A percentile compares a stretch with the other conserved stretches of the same genome.
phyloP scores from a whole-genome alignment of 2,888 invertebrate genomes.

The Gastrophysa polygoni region DNA sequence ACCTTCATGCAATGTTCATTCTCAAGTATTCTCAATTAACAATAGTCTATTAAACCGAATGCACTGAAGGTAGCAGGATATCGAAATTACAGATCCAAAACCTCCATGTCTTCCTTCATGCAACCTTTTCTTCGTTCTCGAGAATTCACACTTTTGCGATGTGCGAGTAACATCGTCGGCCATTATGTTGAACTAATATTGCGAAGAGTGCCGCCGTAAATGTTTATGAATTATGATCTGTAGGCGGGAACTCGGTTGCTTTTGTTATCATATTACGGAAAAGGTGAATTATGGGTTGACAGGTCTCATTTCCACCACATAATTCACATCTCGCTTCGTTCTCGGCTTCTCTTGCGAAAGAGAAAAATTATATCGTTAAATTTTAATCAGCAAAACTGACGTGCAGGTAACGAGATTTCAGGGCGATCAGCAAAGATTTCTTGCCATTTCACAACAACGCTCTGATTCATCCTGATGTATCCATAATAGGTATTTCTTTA shows the following conservation, averaged over 20 bases:
- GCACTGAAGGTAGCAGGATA: too few relatives aligned
- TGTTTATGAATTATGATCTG: conserved; percentile 14
- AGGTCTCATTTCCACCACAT: conserved; percentile 36
- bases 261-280: conserved; percentile 29
- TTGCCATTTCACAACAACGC: neutral
- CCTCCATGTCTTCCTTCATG: too few relatives aligned
- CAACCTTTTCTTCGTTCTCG: neutral
- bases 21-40: too few relatives aligned
- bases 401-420: neutral
- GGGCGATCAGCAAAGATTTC: neutral
- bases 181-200: conserved; percentile 12
- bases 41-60: too few relatives aligned
- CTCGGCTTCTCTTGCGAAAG: conserved; percentile 4
- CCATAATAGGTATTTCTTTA: too few relatives aligned
- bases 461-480: neutral
- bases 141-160: neutral
- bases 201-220: conserved; percentile 4
- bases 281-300: conserved; percentile 36
- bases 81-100: too few relatives aligned
- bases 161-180: neutral
- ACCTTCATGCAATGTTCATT: too few relatives aligned
- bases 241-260: conserved; percentile 20
- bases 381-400: conserved; percentile 11
- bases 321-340: conserved; percentile 20
- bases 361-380: conserved; percentile 10